A percentile compares a stretch with the other conserved stretches of the same genome.
Conservation (phyloP, 2,113 vertebrate species). For the Oreocharis arfaki region DNA sequence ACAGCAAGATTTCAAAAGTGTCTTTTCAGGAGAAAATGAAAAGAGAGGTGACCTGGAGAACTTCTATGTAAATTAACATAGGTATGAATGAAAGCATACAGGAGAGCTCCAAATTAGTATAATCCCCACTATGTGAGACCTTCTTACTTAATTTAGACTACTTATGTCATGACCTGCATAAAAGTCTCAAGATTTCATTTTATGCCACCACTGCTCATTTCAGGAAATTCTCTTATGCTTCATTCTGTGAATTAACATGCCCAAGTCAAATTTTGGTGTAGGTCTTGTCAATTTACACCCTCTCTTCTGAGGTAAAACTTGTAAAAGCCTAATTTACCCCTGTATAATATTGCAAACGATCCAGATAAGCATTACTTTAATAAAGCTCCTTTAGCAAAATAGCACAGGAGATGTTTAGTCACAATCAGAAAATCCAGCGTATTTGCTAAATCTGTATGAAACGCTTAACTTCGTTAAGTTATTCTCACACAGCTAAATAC, state of each 20-base stretch:
- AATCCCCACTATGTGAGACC: not conserved
- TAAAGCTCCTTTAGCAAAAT: conserved; percentile 38
- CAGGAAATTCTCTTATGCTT: not conserved
- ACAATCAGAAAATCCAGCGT: not conserved
- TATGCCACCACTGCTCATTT: not conserved
- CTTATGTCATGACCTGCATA: not conserved
- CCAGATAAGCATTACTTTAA: conserved; percentile 3
- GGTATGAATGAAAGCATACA: not conserved
- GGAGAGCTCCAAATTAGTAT: not conserved
- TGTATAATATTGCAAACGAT: not conserved
- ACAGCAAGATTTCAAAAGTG: not conserved
- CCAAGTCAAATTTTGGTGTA: not conserved
- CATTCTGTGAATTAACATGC: not conserved
- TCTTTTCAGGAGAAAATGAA: not conserved
- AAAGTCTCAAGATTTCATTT: not conserved
- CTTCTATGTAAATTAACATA: not conserved
- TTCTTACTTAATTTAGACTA: not conserved
- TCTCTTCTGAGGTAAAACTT: not conserved
- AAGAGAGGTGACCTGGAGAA: not conserved
- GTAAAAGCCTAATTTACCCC: not conserved
- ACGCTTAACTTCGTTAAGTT: not conserved
- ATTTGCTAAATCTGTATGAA: conserved; percentile 12
- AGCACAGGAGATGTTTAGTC: not conserved
- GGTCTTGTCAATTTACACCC: not conserved
- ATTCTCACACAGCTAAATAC: conserved; percentile 9